Conservation (phyloP, 2,797 vertebrate species). For the Bradypus variegatus region DNA sequence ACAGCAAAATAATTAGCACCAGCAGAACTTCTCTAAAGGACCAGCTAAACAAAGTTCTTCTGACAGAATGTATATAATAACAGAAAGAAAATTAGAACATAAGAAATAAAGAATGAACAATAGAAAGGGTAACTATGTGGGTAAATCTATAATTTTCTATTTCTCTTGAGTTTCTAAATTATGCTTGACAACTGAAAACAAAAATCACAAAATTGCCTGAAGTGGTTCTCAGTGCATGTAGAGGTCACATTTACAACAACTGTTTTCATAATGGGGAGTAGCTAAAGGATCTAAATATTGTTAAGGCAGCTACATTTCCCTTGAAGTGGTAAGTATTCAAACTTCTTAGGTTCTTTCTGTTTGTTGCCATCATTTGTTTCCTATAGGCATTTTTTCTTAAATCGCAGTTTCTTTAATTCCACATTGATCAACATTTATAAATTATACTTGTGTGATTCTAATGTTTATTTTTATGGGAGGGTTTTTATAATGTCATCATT, state of each 20-base stretch:
- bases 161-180: neutral
- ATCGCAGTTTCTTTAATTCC: neutral
- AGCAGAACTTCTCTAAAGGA: neutral
- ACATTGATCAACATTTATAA: neutral
- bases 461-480: neutral
- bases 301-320: neutral
- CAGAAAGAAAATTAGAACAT: neutral
- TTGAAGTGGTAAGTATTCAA: neutral
- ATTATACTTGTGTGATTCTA: neutral
- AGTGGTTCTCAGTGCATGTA: neutral
- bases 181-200: neutral
- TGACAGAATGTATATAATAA: neutral
- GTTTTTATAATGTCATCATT: neutral
- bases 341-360: neutral
- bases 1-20: neutral
- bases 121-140: neutral
- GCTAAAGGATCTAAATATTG: neutral
- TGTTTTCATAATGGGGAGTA: too few relatives aligned
- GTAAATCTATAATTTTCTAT: neutral
- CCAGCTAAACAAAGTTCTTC: neutral
- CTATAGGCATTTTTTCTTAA: neutral
- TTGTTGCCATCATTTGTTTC: neutral
- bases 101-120: neutral
- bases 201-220: neutral
- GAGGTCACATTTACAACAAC: neutral